Evolutionary conservation across 2,888 invertebrate genomes (phyloP).

Genomic region (Bellardia bayeri): DNA sequence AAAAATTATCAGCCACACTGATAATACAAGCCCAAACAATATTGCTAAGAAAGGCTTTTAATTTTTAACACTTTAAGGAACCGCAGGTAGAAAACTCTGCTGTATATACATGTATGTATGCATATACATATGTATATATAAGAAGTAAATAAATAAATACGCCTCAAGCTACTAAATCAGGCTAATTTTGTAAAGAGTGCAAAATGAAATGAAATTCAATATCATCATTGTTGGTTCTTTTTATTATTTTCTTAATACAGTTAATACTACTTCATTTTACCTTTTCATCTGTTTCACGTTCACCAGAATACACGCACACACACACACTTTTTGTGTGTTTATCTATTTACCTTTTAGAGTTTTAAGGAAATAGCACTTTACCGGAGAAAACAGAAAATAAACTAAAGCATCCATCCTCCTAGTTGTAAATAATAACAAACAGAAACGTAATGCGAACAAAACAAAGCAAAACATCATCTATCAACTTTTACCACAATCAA

Average conservation of each 20-base stretch:
- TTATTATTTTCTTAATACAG: not conserved
- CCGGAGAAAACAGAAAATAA: not conserved
- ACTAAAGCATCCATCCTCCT: conserved; percentile 55
- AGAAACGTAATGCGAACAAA: conserved; percentile 8
- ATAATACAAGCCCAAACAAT: conserved; percentile 31
- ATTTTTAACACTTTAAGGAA: conserved; percentile 58
- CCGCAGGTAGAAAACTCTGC: conserved; percentile 42
- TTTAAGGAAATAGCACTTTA: conserved; percentile 35
- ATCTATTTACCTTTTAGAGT: conserved; percentile 60
- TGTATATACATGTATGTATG: not conserved
- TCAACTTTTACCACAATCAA: conserved; percentile 71
- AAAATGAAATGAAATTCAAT: conserved; percentile 62
- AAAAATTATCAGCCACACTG: conserved; percentile 52
- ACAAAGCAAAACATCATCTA: conserved; percentile 58
- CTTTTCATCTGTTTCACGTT: conserved; percentile 8
- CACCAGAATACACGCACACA: not conserved
- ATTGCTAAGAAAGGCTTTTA: conserved; percentile 32
- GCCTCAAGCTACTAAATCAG: conserved; percentile 49
- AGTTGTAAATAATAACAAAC: conserved; percentile 35
- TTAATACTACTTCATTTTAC: not conserved
- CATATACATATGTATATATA: not conserved
- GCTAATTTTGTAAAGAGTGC: conserved; percentile 54
- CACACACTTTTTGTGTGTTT: conserved; percentile 4
- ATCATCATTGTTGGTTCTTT: conserved; percentile 20
- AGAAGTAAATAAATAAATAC: not conserved